Base-by-base conservation (phyloP, 1,140 invertebrate species). In the Diploscapter pachys region DNA sequence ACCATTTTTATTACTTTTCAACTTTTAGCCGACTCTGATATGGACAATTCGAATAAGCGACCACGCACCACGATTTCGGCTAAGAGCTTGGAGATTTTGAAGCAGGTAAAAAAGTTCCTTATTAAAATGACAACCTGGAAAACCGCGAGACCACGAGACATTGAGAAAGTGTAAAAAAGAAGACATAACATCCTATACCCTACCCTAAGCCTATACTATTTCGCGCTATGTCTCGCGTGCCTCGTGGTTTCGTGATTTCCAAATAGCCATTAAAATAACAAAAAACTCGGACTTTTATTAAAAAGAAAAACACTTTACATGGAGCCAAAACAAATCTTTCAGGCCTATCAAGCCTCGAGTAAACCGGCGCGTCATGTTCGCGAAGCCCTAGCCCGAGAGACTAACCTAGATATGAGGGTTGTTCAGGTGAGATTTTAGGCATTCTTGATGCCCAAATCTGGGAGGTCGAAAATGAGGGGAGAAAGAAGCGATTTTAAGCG, bases 11-110 rank as follows among this genome's bases (percentile, higher is more conserved):
- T 11, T 13, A 11, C 11, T 59, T 59, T 59, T 59, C 57, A 11
- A 59, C 2, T 67, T 71, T 71, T 59, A 64, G 57, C 65, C 9
- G 69, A 76, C 52, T 62, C 54, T 48, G 87, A 89, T 73, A 86
- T 88, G 82, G 95, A 97, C 86, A 92, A 92, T 77, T 93, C 93
- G 31, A 97, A 95, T 86, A 99, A 99, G 87, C 89, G 96, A 85
- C 96, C 96, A 8, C 89, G 96, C 64, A 99, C 96, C 53, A 99
- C 96, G 56, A 99, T 99, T 82, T 97, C 94, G 9, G 96, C 96
- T 48, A 98, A 98, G 86, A 95, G 98, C 88, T 88, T 99, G 83
- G 96, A 99, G 87, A 97, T 95, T 0, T 88, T 98, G 70, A 98
- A 99, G 88, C 91, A 92, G 81, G 96, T 51, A 53, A 55, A n/a